Base-by-base conservation (phyloP, 2,888 invertebrate genomes). In the Cryptocephalus primarius region DNA sequence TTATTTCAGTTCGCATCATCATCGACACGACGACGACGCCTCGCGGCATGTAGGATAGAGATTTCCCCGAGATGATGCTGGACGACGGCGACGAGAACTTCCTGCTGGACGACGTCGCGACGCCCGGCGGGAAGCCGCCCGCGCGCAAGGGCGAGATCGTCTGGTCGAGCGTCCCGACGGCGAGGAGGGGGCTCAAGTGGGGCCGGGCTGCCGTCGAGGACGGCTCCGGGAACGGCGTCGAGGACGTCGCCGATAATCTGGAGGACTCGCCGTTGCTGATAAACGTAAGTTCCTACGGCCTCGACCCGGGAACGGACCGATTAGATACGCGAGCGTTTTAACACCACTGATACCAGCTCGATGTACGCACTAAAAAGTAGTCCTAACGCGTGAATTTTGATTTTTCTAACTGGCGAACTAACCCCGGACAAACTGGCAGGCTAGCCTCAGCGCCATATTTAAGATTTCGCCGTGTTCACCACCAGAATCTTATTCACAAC, bases 181-280 rank as follows among this genome's bases (percentile, higher is more conserved):
- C 22, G 22, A 14, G 42, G 43, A 48, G 44, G 40, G 43, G 32
- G 3, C n/a, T 38, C 41, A 44, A 49, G 44, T 43, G 48, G 48
- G 47, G 44, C 39, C 45, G 48, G 9, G 34, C 46, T 33, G 34
- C 38, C 4, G 48, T 34, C 9, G 46, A 45, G 42, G 46, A 46
- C 39, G 44, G 40, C 45, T 42, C 48, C 38, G 43, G 48, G 22
- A 43, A 44, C 33, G 40, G 48, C 46, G 38, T 51, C 47, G 60
- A 62, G 41, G 59, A 62, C 38, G 55, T 57, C 38, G 49, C 57
- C 40, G 64, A 64, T 44, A 57, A 55, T 44, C 56, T 60, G 10
- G 66, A 67, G 55, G 70, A 71, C 56, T 64, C 69, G 32, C 70
- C 71, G 1, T 54, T 70, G 32, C 52, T 70, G 40, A 60, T 65